Base-by-base conservation (phyloP, 2,888 invertebrate genomes). In the Liodrosophila aerea region DNA sequence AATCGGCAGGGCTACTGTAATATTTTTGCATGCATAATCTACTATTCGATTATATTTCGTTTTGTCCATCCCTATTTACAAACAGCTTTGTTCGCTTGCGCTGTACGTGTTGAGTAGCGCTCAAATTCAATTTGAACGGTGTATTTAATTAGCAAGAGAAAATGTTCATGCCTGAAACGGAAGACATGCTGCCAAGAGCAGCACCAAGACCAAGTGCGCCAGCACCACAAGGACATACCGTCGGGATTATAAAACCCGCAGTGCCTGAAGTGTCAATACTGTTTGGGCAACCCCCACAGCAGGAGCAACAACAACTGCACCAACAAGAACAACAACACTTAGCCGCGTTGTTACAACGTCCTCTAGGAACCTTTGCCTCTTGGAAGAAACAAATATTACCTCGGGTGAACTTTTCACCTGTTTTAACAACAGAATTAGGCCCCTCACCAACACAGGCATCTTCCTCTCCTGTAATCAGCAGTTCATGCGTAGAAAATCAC, bases 331-430 rank as follows among this genome's bases (percentile, higher is more conserved):
- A 37, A 1, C 56, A 61, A 2, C 40, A 52, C 7, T n/a, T n/a
- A n/a, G n/a, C n/a, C n/a, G n/a, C n/a, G n/a, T n/a, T n/a, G n/a
- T n/a, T n/a, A n/a, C 52, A 63, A 8, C 69, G 72, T 1, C 49
- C 71, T 18, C 53, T 64, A 0, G 81, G 77, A 51, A 83, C 69
- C 1, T 74, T 80, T 45, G 76, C 83, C 8, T 76, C 86, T 12
- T 89, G 89, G 89, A 89, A 87, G 50, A 89, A 85, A 50, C 86
- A 88, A 69, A 77, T 87, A 36, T 43, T 89, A 9, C 89, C 89
- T 0, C 71, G 80, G 15, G 86, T 85, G 0, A 66, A 69, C 41
- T 88, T 80, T 60, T 82, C 86, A 0, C 72, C 85, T 7, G 57
- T 62, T 1, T 18, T 83, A 5, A 39, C 59, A 2, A 65, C 64